Evolutionary conservation across 2,113 vertebrate species (phyloP).

Genomic region (Pangasianodon gigas): DNA sequence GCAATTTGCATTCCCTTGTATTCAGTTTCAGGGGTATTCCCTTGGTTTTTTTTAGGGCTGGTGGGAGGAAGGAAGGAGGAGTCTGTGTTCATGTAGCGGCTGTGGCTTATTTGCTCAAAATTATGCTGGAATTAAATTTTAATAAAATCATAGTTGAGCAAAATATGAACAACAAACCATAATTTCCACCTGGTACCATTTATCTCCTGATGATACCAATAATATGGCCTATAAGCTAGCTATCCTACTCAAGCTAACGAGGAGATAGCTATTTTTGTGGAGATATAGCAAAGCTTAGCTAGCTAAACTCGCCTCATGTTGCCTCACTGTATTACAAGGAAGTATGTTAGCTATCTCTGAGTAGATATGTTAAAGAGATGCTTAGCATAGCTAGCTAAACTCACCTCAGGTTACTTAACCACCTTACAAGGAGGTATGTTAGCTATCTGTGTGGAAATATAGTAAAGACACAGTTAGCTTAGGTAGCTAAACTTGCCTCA

Average conservation of each 20-base stretch:
- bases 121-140: not conserved
- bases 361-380: not conserved
- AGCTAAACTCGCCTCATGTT: not conserved
- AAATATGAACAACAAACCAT: conserved; percentile 6
- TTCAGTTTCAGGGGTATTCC: not conserved
- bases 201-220: not conserved
- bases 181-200: not conserved
- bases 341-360: not conserved
- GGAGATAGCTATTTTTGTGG: not conserved
- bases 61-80: conserved; percentile 5
- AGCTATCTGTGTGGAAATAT: not conserved
- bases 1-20: conserved; percentile 11
- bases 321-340: not conserved
- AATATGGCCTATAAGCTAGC: not conserved
- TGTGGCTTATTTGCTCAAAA: not conserved
- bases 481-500: not conserved
- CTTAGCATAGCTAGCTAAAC: not conserved
- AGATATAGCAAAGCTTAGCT: not conserved
- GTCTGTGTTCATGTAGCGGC: not conserved
- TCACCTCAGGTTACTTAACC: not conserved
- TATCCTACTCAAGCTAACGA: not conserved
- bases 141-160: not conserved
- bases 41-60: not conserved
- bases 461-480: not conserved
- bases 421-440: not conserved